Evolutionary conservation across 2,113 vertebrate species (phyloP).

Genomic region (Oreochromis spilurus): DNA sequence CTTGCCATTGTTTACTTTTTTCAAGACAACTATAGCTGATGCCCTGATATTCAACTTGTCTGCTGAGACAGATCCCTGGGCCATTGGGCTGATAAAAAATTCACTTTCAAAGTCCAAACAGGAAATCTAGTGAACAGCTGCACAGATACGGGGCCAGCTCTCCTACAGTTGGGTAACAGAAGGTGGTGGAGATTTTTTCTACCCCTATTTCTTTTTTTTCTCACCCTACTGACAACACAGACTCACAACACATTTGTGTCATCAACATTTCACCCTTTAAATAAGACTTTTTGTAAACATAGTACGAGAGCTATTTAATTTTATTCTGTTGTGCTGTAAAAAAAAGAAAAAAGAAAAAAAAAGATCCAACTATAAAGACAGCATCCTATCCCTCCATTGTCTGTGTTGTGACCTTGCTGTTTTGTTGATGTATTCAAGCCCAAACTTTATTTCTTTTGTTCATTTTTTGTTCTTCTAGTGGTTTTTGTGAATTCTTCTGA

Average conservation of each 20-base stretch:
- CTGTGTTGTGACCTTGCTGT: not conserved
- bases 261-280: not conserved
- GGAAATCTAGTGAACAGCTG: conserved; percentile 11
- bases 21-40: not conserved
- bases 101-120: conserved; percentile 32
- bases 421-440: not conserved
- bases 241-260: not conserved
- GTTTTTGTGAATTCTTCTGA: not conserved
- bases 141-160: not conserved
- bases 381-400: not conserved
- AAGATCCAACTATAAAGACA: not conserved
- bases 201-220: not conserved
- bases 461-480: not conserved
- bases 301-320: not conserved
- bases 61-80: not conserved
- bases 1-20: not conserved
- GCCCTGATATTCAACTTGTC: not conserved
- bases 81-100: not conserved
- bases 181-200: not conserved
- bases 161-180: not conserved
- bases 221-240: not conserved
- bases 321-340: not conserved
- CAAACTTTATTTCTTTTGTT: not conserved
- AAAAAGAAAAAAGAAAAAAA: not conserved
- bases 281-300: not conserved